Evolutionary conservation across 2,888 invertebrate genomes (phyloP), one percentile per base, ranked within the genome.

Genomic region (Sipunculus nudus): DNA sequence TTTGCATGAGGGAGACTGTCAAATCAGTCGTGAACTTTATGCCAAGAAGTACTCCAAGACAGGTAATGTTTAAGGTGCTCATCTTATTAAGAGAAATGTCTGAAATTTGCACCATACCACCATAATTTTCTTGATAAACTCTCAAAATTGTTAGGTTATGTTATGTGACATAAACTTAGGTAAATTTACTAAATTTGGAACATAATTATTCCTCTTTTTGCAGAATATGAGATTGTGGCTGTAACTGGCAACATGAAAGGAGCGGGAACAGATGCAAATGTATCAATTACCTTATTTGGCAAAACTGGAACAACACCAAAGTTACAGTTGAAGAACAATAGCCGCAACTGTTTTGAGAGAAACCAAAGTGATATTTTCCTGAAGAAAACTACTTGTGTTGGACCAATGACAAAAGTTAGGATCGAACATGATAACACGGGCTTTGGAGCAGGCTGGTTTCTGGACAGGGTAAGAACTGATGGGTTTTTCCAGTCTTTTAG

Each of bases 361-460:
- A 75, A 74, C 40, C 71, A 67, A 49, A 81, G 78, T 62, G 78
- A 79, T 57, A 68, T 74, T 1, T 83, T 84, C 57, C 69, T 68
- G 31, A 56, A 83, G 28, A 77, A 76, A 59, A 71, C 79, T 10
- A 75, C 74, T 41, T 80, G 80, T 73, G 80, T 83, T 23, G 84
- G 83, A 29, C 79, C 79, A 8, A 67, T 84, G 67, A 76, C 67
- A 10, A 82, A 80, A 63, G 62, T 83, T 16, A 69, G 75, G 72
- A 75, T 84, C 26, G 79, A 81, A 52, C 84, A 83, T 67, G 83
- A 83, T 67, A 81, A 83, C 59, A 76, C 77, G 19, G 82, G 83
- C 8, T 50, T 78, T 10, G 77, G 72, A 3, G 72, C 84, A n/a
- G 82, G 81, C 25, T 84, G 83, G 83, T 82, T 72, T 56, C 62